Percentiles rank a stretch among this genome's conserved stretches.
Conservation (phyloP, 1,140 invertebrate species). For the Lepidurus couesii region DNA sequence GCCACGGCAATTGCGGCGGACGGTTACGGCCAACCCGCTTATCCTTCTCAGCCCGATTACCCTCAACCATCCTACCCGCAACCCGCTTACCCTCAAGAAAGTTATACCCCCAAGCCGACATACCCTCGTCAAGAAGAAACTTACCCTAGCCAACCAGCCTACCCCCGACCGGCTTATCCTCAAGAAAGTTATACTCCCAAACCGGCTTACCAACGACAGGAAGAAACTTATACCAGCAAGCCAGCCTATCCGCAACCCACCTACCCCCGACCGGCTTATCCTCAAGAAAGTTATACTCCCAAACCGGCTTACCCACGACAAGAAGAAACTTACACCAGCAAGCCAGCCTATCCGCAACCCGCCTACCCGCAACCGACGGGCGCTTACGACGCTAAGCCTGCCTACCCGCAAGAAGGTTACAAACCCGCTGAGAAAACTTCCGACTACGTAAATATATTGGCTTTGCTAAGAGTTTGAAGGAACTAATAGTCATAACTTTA, state of each 20-base stretch:
- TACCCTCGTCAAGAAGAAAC: background rate
- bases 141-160: background rate
- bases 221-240: background rate
- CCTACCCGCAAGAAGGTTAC: background rate
- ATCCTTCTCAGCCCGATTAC: background rate
- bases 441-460: background rate
- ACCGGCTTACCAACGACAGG: background rate
- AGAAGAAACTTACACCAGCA: background rate
- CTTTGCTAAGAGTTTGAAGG: background rate
- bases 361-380: background rate
- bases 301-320: background rate
- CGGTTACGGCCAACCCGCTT: background rate
- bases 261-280: slow-evolving; percentile 12
- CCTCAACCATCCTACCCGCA: background rate
- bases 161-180: background rate
- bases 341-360: background rate
- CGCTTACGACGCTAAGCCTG: background rate
- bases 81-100: slow-evolving; percentile 14
- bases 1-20: background rate
- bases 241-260: background rate
- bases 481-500: background rate
- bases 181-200: background rate
- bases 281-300: background rate
- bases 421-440: background rate
- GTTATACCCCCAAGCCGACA: background rate